Evolutionary conservation across 37 sponge, comb jelly and placozoan species (phyloP), one percentile per base, ranked within the genome.

Genomic region (Lycopodina hypogea): DNA sequence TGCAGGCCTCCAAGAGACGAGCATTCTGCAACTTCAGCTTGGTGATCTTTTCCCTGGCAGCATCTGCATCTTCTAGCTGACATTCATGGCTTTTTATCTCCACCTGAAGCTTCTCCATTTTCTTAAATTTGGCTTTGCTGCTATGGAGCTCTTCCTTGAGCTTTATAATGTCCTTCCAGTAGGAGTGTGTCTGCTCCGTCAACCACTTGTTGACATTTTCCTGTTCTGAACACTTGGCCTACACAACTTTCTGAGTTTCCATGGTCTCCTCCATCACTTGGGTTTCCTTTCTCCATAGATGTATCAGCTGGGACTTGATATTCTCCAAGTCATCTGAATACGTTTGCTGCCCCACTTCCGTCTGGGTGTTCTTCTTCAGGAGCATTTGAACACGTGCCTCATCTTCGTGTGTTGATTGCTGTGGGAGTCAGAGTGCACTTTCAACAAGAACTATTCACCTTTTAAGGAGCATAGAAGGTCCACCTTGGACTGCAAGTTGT

Each of bases 21-120:
- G 67, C 78, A 30, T 86, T 84, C 82, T 94, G 90, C 53, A 83
- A 81, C 76, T 84, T 89, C 81, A 94, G 65, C 71, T 94, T 90
- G 45, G 68, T 79, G 22, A 89, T 74, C 53, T 85, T 85, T n/a
- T 66, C 45, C 23, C 23, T 71, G 74, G 79, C 86, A 26, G 69
- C 57, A 24, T 85, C 86, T 0, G 64, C 33, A 28, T 85, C 86
- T 38, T 85, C 79, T 40, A 71, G 17, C 41, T 78, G 57, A 0
- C 71, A 52, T 28, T 77, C 78, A 63, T 78, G 79, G 28, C 2
- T 73, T 34, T 62, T 61, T 35, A 79, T 64, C 50, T 60, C 74
- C 6, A 52, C 61, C 57, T 73, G 72, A 4, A 64, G 74, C 29
- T 35, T 71, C 59, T 78, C 73, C 51, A 85, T 60, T 3, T 72